Evolutionary conservation across 2,797 vertebrate genomes (phyloP).

Genomic region (Enteromius thamalakanensis): DNA sequence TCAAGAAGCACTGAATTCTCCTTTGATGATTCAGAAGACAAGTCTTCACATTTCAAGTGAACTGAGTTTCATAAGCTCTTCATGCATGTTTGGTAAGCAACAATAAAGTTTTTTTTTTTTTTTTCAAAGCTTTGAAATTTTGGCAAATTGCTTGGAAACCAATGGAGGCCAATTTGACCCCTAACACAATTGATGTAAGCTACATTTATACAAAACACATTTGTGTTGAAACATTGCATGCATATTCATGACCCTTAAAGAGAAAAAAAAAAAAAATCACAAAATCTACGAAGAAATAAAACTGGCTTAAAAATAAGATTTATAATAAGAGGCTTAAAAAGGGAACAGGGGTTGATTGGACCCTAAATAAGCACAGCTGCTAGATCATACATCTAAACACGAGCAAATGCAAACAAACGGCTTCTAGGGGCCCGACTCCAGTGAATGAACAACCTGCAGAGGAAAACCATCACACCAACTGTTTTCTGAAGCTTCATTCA

Average conservation of each 20-base stretch:
- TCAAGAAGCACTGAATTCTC: not conserved
- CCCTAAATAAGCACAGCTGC: constrained; percentile 28
- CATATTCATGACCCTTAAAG: not conserved
- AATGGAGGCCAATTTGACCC: not conserved
- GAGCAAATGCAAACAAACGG: not conserved
- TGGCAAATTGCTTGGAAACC: not conserved
- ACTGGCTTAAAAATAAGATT: too few species aligned
- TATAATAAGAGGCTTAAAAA: not conserved
- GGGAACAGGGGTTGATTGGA: not conserved
- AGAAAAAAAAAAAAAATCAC: not conserved
- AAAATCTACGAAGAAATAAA: not conserved
- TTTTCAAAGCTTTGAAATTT: not conserved
- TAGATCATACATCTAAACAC: not conserved
- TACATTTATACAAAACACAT: not conserved
- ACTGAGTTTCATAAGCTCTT: not conserved
- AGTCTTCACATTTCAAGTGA: not conserved
- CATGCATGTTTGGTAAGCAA: not conserved
- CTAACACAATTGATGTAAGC: not conserved
- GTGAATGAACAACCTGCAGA: not conserved
- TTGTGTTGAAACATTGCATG: not conserved
- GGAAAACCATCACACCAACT: not conserved
- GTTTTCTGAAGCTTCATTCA: constrained; percentile 1
- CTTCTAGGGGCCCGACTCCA: not conserved
- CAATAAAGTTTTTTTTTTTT: not conserved
- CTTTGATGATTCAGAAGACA: too few species aligned